Conservation (phyloP, 2,113 vertebrate species). For the Vireo altiloquus region DNA sequence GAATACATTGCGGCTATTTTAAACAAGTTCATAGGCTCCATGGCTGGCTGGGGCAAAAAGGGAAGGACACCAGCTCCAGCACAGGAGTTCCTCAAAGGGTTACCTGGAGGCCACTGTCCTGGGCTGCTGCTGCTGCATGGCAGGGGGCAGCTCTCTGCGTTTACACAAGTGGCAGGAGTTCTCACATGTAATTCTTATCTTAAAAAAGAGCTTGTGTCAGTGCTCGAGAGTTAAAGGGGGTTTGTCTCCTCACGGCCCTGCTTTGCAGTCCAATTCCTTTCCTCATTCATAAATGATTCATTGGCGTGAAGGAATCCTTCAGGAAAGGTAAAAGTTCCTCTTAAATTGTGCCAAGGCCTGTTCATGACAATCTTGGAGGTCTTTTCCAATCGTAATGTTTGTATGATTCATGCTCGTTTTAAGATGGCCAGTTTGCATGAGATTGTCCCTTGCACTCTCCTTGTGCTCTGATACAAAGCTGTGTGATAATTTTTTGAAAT, state of each 20-base stretch:
- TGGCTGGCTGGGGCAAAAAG: not conserved
- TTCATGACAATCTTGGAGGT: not conserved
- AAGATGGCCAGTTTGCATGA: fast-evolving
- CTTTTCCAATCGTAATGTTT: not conserved
- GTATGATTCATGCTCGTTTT: fast-evolving
- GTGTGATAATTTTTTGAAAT: not conserved
- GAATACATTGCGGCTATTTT: conserved; percentile 46
- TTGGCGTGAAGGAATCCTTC: not conserved
- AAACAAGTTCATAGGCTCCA: not conserved
- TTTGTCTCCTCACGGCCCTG: not conserved
- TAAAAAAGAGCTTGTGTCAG: not conserved
- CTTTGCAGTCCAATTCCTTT: not conserved
- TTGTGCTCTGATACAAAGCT: not conserved
- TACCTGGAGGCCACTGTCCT: not conserved
- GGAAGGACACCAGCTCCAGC: not conserved
- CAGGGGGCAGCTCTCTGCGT: not conserved
- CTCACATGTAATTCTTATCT: not conserved
- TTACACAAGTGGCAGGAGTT: not conserved
- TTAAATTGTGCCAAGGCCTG: not conserved
- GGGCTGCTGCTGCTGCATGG: not conserved
- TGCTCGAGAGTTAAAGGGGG: not conserved
- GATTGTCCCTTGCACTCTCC: not conserved
- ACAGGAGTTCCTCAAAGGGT: not conserved
- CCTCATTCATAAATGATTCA: not conserved
- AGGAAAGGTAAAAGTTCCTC: not conserved